Conservation (phyloP, 2,113 vertebrate genomes). For the Callithrix jacchus region DNA sequence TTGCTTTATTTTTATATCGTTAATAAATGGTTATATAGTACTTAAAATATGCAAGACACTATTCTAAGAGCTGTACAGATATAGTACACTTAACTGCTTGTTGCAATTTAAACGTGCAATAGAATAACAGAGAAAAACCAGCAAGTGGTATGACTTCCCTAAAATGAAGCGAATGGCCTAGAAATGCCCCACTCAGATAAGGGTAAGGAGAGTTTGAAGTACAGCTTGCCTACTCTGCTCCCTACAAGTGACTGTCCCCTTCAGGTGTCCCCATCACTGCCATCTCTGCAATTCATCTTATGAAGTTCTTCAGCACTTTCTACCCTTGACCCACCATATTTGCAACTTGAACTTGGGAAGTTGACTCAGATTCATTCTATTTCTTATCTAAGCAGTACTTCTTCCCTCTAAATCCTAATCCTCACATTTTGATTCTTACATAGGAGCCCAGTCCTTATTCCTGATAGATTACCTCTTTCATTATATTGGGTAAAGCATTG, state of each 20-base stretch:
- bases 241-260: neutral
- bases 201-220: too few species aligned
- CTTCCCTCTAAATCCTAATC: neutral
- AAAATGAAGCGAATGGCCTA: neutral
- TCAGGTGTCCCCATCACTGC: accelerated
- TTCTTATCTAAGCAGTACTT: neutral
- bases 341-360: neutral
- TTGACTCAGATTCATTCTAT: neutral
- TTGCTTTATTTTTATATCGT: neutral
- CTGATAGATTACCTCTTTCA: neutral
- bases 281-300: neutral
- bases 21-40: neutral
- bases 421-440: neutral
- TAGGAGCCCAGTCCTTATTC: neutral
- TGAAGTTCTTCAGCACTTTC: neutral
- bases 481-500: neutral
- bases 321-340: neutral
- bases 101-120: neutral
- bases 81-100: neutral
- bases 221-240: neutral
- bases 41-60: neutral
- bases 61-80: neutral
- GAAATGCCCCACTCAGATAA: neutral
- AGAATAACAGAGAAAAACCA: neutral
- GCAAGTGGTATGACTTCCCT: neutral